Evolutionary conservation across 1,140 invertebrate genomes (phyloP).

Genomic region (Hylaeus anthracinus): DNA sequence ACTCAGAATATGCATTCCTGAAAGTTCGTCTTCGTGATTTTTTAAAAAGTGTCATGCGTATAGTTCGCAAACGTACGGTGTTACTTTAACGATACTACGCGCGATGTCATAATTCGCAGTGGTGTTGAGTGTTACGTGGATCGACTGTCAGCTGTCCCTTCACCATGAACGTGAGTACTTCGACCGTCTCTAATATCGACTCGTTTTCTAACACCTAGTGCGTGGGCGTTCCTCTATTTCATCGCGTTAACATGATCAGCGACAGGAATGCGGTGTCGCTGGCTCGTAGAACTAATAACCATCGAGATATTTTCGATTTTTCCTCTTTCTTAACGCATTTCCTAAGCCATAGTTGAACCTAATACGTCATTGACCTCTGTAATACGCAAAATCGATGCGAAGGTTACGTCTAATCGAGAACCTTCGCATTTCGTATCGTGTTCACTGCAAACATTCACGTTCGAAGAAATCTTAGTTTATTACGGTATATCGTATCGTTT

Average conservation of each 20-base stretch:
- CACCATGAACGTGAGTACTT: slow-evolving; percentile 64
- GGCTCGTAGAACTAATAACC: neutral
- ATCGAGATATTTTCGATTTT: neutral
- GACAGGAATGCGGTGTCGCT: neutral
- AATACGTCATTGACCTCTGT: slow-evolving; percentile 63
- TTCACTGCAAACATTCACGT: neutral
- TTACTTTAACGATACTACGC: neutral
- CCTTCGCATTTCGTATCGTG: neutral
- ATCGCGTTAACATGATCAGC: neutral
- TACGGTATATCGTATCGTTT: neutral
- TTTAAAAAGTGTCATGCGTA: slow-evolving; percentile 35
- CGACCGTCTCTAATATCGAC: slow-evolving; percentile 51
- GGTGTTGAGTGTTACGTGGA: slow-evolving; percentile 49
- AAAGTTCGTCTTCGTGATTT: slow-evolving; percentile 45
- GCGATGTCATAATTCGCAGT: slow-evolving; percentile 49
- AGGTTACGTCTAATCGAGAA: slow-evolving; percentile 42
- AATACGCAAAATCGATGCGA: slow-evolving; percentile 58
- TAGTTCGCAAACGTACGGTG: slow-evolving; percentile 24
- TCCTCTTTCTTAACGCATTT: neutral
- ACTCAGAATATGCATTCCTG: slow-evolving; percentile 67
- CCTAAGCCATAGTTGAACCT: slow-evolving; percentile 21
- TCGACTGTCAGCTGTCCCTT: slow-evolving; percentile 62
- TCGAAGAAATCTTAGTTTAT: neutral
- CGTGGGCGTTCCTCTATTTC: slow-evolving; percentile 46
- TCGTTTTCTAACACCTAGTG: slow-evolving; percentile 38